phyloP scores from a whole-genome alignment of 2,113 vertebrate species.

The Pygoscelis adeliae region DNA sequence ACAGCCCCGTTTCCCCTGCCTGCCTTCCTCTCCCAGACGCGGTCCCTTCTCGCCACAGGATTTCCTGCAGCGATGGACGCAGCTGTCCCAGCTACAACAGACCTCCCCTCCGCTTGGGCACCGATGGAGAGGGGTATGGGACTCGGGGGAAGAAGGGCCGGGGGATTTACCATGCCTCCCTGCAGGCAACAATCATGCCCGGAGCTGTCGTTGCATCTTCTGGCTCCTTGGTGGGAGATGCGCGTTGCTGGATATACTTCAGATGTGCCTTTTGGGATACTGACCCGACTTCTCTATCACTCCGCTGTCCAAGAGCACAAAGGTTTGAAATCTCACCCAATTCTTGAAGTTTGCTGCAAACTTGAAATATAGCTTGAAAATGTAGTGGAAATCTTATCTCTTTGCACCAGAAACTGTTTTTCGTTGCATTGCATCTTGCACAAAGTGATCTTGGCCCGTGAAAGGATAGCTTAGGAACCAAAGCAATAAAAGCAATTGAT shows the following conservation, averaged over 20 bases:
- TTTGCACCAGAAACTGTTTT: background rate
- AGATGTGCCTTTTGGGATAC: background rate
- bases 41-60: background rate
- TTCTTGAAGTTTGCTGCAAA: background rate
- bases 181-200: background rate
- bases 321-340: background rate
- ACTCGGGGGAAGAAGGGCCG: rapidly evolving
- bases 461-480: background rate
- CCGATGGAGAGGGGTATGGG: rapidly evolving
- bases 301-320: background rate
- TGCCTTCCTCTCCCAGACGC: background rate
- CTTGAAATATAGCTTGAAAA: background rate
- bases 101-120: background rate
- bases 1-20: background rate
- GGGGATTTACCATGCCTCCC: too few relatives aligned
- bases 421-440: background rate
- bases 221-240: background rate
- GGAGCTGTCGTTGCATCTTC: background rate
- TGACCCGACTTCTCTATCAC: background rate
- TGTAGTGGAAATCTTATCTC: background rate
- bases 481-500: background rate
- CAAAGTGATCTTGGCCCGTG: rapidly evolving
- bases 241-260: background rate
- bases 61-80: background rate
- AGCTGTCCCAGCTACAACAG: background rate